Percentiles rank a stretch among this genome's conserved stretches.
Conservation (phyloP, 2,113 vertebrate genomes). For the Nematolebias whitei region DNA sequence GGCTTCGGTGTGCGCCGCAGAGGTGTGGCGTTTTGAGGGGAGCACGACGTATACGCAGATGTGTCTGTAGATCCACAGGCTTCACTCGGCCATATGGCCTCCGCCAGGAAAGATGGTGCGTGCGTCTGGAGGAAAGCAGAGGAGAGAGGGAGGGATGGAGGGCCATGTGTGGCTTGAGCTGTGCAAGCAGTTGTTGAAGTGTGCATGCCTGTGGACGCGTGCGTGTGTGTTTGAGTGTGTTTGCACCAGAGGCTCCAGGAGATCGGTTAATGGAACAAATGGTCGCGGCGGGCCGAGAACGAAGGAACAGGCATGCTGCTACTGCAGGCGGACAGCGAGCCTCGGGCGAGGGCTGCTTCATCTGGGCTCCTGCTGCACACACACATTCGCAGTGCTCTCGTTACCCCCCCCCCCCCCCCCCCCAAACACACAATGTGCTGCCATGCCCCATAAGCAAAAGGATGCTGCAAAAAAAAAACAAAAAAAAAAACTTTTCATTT, state of each 20-base stretch:
- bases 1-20: slow-evolving; percentile 8
- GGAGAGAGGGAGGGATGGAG: slow-evolving; percentile 75
- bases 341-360: slow-evolving; percentile 90
- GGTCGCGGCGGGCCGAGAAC: slow-evolving; percentile 89
- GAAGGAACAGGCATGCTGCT: slow-evolving; percentile 94
- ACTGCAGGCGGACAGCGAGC: slow-evolving; percentile 91
- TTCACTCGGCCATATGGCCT: slow-evolving; percentile 98
- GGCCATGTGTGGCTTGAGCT: slow-evolving; percentile 91
- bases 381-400: slow-evolving; percentile 59
- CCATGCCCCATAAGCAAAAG: slow-evolving; percentile 75
- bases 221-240: slow-evolving; percentile 48
- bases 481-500: slow-evolving; percentile 81
- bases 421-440: slow-evolving; percentile 64
- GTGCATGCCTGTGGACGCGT: slow-evolving; percentile 60
- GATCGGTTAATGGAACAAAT: slow-evolving; percentile 99
- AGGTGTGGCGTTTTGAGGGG: slow-evolving; percentile 78
- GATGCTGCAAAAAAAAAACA: slow-evolving; percentile 56
- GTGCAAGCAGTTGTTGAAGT: slow-evolving; percentile 97
- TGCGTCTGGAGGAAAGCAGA: slow-evolving; percentile 87
- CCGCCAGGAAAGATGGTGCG: slow-evolving; percentile 95
- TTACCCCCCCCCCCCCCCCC: slow-evolving; percentile 32
- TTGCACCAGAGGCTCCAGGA: slow-evolving; percentile 91
- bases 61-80: slow-evolving; percentile 99
- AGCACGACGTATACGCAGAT: slow-evolving; percentile 96
- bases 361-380: slow-evolving; percentile 84